Base-by-base conservation (phyloP, 2,888 invertebrate species). In the Phasia obesa region DNA sequence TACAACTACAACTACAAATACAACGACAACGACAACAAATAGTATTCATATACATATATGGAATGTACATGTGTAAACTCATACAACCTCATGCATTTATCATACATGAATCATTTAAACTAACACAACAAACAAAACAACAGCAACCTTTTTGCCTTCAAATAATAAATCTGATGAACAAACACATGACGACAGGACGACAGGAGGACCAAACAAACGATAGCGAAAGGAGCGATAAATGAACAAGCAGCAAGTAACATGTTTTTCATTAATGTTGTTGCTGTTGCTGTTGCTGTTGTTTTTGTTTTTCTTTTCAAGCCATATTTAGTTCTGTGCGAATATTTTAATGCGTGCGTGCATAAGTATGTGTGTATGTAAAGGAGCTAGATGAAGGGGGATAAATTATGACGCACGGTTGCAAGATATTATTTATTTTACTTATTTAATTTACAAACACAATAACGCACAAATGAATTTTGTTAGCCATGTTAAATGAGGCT, bases 351-450 rank as follows among this genome's bases (percentile, higher is more conserved):
- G 49, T 38, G 60, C 44, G 35, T 59, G 23, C 38, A 15, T 42
- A 0, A 7, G 25, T 38, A 35, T 44, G 15, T 57, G 5, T 57
- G 4, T 31, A 23, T n/a, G 13, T 4, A 19, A 27, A n/a, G 13
- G 42, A 15, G n/a, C 9, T 31, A 35, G 4, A 0, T 17, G 3
- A 35, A 35, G 31, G 47, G n/a, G 25, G 44, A 67, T 74, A 67
- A 80, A 74, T 80, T 80, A 80, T 80, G 67, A 74, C 79, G 73
- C 79, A 80, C 79, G 79, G 73, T 80, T 80, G 67, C 79, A 80
- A 67, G 67, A 80, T 67, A 60, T 74, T 67, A 55, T 74, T 74
- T 67, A 80, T 80, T 67, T 73, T 51, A 59, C 19, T 38, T 67
- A 67, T 75, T 75, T 27, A 75, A 75, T 49, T 7, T 38, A 49